phyloP scores from a whole-genome alignment of 2,797 vertebrate species.

The Cuniculus paca region DNA sequence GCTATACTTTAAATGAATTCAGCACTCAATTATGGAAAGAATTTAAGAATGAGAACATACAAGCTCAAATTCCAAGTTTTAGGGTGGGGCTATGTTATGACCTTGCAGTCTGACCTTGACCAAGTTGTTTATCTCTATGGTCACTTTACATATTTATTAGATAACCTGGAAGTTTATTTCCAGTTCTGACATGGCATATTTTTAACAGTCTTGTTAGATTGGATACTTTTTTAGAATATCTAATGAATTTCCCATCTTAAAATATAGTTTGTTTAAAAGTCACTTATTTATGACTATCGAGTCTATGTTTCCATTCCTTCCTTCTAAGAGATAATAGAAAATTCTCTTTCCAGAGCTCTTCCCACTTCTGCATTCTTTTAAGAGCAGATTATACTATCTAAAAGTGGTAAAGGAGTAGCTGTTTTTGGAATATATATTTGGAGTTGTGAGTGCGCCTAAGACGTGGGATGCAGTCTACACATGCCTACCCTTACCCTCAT shows the following conservation, averaged over 20 bases:
- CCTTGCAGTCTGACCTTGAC: neutral
- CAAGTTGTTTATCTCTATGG: neutral
- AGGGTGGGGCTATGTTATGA: neutral
- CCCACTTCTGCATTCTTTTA: neutral
- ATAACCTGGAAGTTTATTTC: neutral
- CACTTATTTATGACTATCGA: neutral
- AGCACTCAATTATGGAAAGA: neutral
- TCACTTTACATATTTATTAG: conserved; percentile 36
- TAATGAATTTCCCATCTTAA: neutral
- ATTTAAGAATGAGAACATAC: neutral
- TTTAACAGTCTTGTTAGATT: conserved; percentile 6
- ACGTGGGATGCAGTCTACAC: neutral
- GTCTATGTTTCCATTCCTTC: conserved; percentile 19
- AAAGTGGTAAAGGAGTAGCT: neutral
- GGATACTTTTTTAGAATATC: neutral
- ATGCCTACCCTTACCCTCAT: neutral
- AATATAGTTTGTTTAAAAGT: neutral
- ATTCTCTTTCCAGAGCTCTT: too few relatives aligned
- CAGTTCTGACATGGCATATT: neutral
- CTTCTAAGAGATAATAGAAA: neutral
- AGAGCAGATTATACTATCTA: neutral
- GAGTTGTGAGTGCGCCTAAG: neutral
- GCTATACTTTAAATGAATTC: neutral
- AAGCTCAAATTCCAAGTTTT: neutral
- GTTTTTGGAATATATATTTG: neutral